These are phyloP conservation scores for Chrysaora quinquecirrha DNA, from an alignment of 30 jellyfish, hydroid and myxozoan species.

Conservation along the genomic window DNA sequence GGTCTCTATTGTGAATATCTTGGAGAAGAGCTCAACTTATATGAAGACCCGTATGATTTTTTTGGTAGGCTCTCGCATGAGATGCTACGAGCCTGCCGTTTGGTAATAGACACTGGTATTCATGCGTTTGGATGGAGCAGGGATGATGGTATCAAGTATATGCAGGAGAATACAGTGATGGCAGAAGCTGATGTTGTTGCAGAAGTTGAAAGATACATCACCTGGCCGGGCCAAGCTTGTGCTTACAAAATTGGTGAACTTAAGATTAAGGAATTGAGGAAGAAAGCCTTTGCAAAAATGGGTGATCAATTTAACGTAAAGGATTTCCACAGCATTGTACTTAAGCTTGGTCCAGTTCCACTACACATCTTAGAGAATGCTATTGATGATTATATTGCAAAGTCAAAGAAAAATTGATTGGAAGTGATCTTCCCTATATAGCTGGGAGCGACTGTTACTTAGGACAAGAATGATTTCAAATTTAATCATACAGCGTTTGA, in stretches of 20 bases:
- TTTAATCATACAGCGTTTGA: no score
- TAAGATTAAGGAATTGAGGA: constrained; percentile 64
- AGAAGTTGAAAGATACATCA: constrained; percentile 91
- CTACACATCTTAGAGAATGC: constrained; percentile 46
- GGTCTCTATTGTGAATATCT: constrained; percentile 92
- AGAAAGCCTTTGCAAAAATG: constrained; percentile 40
- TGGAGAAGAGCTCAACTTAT: constrained; percentile 88
- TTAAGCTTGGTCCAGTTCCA: constrained; percentile 80
- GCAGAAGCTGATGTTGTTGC: constrained; percentile 68
- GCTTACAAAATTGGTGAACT: constrained; percentile 92
- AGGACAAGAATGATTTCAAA: no score
- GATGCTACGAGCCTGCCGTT: constrained; percentile 92
- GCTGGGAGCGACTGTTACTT: no score
- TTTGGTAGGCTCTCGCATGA: constrained; percentile 93
- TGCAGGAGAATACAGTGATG: constrained; percentile 82
- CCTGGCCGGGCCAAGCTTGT: constrained; percentile 98
- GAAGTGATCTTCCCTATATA: no score
- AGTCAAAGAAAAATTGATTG: no score
- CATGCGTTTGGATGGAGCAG: constrained; percentile 91
- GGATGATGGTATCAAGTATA: constrained; percentile 71
- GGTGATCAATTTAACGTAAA: constrained; percentile 79
- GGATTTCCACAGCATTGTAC: constrained; percentile 75
- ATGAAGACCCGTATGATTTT: constrained; percentile 74
- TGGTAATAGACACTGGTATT: constrained; percentile 95
- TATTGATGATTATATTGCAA: no score